Evolutionary conservation across 2,113 vertebrate species (phyloP).

Genomic region (Dissostichus mawsoni): DNA sequence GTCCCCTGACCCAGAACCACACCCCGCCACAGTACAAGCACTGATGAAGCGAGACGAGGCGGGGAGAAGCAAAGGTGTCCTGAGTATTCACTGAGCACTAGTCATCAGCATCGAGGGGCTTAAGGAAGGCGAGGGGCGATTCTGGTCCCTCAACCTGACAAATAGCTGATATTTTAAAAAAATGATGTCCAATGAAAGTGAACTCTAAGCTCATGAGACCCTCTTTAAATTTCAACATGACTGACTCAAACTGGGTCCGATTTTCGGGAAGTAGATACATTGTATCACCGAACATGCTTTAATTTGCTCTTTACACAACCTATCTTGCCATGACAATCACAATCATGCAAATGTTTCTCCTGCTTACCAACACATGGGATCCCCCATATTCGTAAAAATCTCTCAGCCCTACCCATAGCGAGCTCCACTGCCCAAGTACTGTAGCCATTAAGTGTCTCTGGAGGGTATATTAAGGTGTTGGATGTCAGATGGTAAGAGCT

Average conservation of each 20-base stretch:
- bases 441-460: slow-evolving; percentile 50
- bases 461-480: slow-evolving; percentile 54
- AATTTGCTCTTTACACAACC: not conserved
- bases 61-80: slow-evolving; percentile 15
- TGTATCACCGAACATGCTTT: not conserved
- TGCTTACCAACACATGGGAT: slow-evolving; percentile 35
- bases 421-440: slow-evolving; percentile 28
- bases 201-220: not conserved
- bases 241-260: not conserved
- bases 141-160: slow-evolving; percentile 16
- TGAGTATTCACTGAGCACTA: slow-evolving; percentile 33
- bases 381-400: slow-evolving; percentile 43
- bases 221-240: not conserved
- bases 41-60: slow-evolving; percentile 54
- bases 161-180: slow-evolving; percentile 8
- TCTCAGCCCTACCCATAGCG: slow-evolving; percentile 40
- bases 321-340: not conserved
- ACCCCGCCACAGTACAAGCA: slow-evolving; percentile 18
- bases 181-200: slow-evolving; percentile 3
- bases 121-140: not conserved
- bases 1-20: slow-evolving; percentile 49
- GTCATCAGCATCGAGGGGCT: slow-evolving; percentile 43
- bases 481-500: slow-evolving; percentile 37
- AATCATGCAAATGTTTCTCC: slow-evolving; percentile 2
- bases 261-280: not conserved